phyloP scores from a whole-genome alignment of 2,888 invertebrate species.

The Conops quadrifasciatus region DNA sequence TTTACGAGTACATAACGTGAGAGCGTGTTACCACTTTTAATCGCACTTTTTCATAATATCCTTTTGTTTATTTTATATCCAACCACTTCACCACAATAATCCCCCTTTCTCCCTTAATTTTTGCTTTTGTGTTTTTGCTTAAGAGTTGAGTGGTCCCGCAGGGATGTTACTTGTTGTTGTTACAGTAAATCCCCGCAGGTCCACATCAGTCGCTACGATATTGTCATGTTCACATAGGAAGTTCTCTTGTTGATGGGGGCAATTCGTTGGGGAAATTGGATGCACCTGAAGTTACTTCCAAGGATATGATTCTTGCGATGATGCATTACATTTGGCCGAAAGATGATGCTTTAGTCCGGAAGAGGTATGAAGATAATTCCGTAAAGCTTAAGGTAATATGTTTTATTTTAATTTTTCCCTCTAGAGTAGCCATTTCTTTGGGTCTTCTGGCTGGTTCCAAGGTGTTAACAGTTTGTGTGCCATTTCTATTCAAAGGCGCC shows the following conservation, averaged over 20 bases:
- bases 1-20: too few relatives aligned
- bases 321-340: slow-evolving; percentile 95
- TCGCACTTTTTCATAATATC: too few relatives aligned
- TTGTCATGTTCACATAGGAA: slow-evolving; percentile 90
- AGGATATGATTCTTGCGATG: slow-evolving; percentile 88
- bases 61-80: background rate
- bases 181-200: slow-evolving; percentile 65
- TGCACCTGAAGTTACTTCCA: slow-evolving; percentile 71
- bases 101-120: background rate
- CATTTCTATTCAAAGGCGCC: slow-evolving; percentile 94
- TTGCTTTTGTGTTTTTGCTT: slow-evolving; percentile 43
- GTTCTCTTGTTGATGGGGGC: slow-evolving; percentile 68
- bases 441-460: slow-evolving; percentile 84
- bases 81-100: background rate
- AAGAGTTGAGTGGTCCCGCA: slow-evolving; percentile 63
- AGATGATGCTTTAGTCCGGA: slow-evolving; percentile 67
- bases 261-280: slow-evolving; percentile 72
- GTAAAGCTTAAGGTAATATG: background rate
- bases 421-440: slow-evolving; percentile 84
- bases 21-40: too few relatives aligned
- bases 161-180: slow-evolving; percentile 62
- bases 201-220: slow-evolving; percentile 68
- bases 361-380: slow-evolving; percentile 48
- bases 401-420: slow-evolving; percentile 45
- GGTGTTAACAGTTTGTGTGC: slow-evolving; percentile 89